Conservation (phyloP, 2,113 vertebrate species). For the Canis aureus region DNA sequence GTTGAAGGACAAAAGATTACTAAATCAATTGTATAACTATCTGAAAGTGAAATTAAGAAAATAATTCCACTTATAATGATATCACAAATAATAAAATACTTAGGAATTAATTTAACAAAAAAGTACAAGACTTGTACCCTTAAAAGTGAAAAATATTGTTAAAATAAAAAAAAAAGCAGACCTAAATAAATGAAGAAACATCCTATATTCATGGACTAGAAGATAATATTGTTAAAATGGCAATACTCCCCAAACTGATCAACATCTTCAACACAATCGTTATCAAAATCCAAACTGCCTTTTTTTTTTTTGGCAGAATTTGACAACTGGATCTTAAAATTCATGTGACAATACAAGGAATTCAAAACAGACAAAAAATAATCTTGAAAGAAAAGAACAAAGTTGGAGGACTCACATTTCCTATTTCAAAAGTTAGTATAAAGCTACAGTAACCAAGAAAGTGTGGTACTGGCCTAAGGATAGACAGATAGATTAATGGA, state of each 20-base stretch:
- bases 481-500: neutral
- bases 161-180: neutral
- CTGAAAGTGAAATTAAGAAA: conserved; percentile 28
- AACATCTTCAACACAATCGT: neutral
- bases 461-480: neutral
- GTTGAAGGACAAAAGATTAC: neutral
- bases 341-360: neutral
- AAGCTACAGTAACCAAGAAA: neutral
- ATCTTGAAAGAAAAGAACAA: neutral
- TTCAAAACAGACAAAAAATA: neutral
- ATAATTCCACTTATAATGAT: neutral
- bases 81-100: neutral
- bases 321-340: neutral
- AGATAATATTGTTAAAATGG: neutral
- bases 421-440: neutral
- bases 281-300: neutral
- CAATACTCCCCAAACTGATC: neutral
- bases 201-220: neutral
- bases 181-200: neutral
- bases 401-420: neutral
- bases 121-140: neutral
- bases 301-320: neutral
- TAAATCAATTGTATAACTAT: neutral
- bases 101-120: neutral
- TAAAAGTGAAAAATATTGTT: neutral